phyloP scores from a whole-genome alignment of 1,140 invertebrate genomes.

The Latrodectus geometricus region DNA sequence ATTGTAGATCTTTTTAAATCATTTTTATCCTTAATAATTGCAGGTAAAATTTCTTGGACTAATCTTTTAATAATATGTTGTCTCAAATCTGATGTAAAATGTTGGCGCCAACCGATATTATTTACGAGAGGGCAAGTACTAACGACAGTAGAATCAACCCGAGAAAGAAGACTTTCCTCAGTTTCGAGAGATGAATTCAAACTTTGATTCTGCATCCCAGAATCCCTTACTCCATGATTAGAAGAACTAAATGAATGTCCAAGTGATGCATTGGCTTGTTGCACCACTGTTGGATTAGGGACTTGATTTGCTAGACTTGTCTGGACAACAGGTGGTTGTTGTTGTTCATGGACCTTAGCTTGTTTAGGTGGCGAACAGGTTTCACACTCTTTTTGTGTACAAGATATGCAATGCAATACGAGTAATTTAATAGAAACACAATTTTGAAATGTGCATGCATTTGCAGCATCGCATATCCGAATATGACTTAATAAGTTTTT shows the following conservation, averaged over 20 bases:
- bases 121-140: conserved; percentile 67
- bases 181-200: conserved; percentile 11
- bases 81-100: conserved; percentile 94
- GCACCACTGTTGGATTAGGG: conserved; percentile 77
- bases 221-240: conserved; percentile 23
- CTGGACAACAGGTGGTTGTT: conserved; percentile 58
- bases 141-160: background rate
- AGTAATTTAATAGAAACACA: conserved; percentile 99
- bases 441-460: conserved; percentile 89
- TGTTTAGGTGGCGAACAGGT: conserved; percentile 97
- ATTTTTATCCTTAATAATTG: conserved; percentile 82
- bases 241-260: conserved; percentile 75
- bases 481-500: conserved; percentile 99
- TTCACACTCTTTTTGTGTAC: conserved; percentile 92
- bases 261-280: conserved; percentile 84
- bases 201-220: conserved; percentile 14
- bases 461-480: conserved; percentile 95
- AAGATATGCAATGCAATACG: conserved; percentile 99
- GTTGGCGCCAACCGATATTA: conserved; percentile 97
- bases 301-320: conserved; percentile 40
- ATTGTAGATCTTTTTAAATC: conserved; percentile 94
- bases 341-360: conserved; percentile 82
- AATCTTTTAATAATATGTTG: conserved; percentile 99
- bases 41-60: conserved; percentile 99
- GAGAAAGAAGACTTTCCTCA: conserved; percentile 20